Conservation (phyloP, 2,888 invertebrate species). For the Blera fallax region DNA sequence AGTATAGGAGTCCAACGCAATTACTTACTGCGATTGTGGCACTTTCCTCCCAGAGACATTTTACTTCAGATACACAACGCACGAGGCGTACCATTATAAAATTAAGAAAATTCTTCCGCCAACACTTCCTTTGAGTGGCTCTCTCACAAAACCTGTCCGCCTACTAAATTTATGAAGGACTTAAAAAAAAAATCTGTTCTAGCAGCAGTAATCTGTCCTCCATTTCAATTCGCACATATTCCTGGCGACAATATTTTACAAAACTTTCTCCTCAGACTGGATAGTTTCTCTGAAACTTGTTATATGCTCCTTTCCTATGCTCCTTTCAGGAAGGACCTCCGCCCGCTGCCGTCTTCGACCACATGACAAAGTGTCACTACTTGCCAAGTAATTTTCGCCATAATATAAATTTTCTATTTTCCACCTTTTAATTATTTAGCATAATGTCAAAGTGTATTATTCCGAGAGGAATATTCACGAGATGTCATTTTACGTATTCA, state of each 20-base stretch:
- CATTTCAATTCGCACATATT: not conserved
- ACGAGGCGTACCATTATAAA: no score
- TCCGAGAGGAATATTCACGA: slow-evolving; percentile 66
- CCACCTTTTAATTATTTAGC: slow-evolving; percentile 69
- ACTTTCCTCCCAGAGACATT: no score
- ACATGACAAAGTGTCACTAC: slow-evolving; percentile 54
- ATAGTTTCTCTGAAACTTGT: not conserved
- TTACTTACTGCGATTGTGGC: no score
- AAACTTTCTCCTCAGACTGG: slow-evolving; percentile 4
- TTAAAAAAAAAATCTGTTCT: not conserved
- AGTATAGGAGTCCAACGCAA: no score
- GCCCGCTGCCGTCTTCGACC: not conserved
- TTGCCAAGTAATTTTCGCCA: slow-evolving; percentile 32
- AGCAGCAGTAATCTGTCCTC: not conserved
- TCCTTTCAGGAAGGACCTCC: not conserved
- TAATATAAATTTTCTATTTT: slow-evolving; percentile 61
- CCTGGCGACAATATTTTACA: not conserved
- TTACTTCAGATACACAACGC: no score
- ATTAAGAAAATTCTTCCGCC: no score
- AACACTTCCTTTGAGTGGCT: no score
- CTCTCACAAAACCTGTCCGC: no score
- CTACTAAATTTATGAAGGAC: not conserved
- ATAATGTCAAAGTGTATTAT: slow-evolving; percentile 64
- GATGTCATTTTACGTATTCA: slow-evolving; percentile 67
- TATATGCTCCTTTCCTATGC: not conserved